phyloP scores from a whole-genome alignment of 2,797 vertebrate genomes.

The Fistularia tabacaria region DNA sequence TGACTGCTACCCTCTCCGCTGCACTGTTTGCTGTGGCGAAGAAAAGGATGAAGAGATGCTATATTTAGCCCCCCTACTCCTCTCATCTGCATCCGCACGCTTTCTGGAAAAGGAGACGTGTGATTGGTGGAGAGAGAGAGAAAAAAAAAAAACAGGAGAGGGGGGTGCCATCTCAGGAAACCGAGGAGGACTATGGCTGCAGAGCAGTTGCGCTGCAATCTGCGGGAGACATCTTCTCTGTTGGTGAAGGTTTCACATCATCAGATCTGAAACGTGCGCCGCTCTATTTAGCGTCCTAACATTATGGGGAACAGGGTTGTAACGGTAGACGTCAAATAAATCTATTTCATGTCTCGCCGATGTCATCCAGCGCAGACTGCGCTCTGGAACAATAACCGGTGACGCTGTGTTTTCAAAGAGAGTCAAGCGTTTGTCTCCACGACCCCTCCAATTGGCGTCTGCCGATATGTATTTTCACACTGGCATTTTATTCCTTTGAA shows the following conservation, averaged over 20 bases:
- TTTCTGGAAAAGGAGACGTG: constrained; percentile 59
- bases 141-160: neutral
- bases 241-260: neutral
- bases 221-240: constrained; percentile 8
- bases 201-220: constrained; percentile 8
- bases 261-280: too few species aligned
- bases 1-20: constrained; percentile 32
- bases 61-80: constrained; percentile 67
- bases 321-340: too few species aligned
- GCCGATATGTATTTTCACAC: too few species aligned
- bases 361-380: too few species aligned
- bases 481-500: too few species aligned
- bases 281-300: too few species aligned
- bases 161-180: constrained; percentile 48
- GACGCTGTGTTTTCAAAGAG: too few species aligned
- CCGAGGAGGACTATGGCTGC: constrained; percentile 29
- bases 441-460: too few species aligned
- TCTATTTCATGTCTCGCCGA: too few species aligned
- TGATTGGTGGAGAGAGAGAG: constrained; percentile 47
- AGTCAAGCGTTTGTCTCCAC: too few species aligned
- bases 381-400: too few species aligned
- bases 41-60: constrained; percentile 48
- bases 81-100: constrained; percentile 62
- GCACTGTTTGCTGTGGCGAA: constrained; percentile 44
- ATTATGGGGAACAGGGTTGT: too few species aligned